Evolutionary conservation across 2,888 invertebrate genomes (phyloP), one percentile per base, ranked within the genome.

Genomic region (Acanthosepion esculentum): DNA sequence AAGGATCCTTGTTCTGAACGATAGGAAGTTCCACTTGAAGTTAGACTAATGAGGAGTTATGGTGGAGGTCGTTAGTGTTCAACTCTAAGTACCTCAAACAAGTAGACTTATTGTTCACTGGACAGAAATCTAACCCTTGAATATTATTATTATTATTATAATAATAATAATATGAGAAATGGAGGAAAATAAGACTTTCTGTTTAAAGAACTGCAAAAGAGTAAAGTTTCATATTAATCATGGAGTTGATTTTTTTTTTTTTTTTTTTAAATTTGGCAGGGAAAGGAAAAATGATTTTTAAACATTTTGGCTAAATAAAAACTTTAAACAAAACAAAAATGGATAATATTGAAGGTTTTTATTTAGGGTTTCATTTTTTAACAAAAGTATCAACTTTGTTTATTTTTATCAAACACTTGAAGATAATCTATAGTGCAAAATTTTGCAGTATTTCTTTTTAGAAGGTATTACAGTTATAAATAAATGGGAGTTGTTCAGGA

Each of bases 31-130:
- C 78, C 78, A 33, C 78, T 78, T 78, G 78, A 78, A n/a, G 23
- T 33, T 78, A n/a, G n/a, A 78, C 78, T 78, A 78, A 78, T 78
- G 78, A 78, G 78, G n/a, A 78, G 78, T 55, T 55, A n/a, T n/a
- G n/a, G 78, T 78, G 29, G 78, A 78, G 78, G 29, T 29, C 1
- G 78, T 78, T 78, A 33, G 78, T 78, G 78, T 78, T 12, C 78
- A 33, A 78, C 8, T 78, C 78, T 78, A 78, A 78, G 78, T 78
- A n/a, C 78, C 78, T 33, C n/a, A n/a, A 33, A 78, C 0, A 15
- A 78, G 12, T n/a, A 12, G 78, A 2, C 78, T 78, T 78, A 33
- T 33, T 78, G 78, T 78, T 78, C 78, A n/a, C 78, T 10, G 78
- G n/a, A 78, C 33, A 78, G n/a, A 78, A 33, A n/a, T 78, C 33